Percentiles rank a stretch among this genome's conserved stretches.
Conservation (phyloP, 2,888 invertebrate genomes). For the Sphinx pinastri region DNA sequence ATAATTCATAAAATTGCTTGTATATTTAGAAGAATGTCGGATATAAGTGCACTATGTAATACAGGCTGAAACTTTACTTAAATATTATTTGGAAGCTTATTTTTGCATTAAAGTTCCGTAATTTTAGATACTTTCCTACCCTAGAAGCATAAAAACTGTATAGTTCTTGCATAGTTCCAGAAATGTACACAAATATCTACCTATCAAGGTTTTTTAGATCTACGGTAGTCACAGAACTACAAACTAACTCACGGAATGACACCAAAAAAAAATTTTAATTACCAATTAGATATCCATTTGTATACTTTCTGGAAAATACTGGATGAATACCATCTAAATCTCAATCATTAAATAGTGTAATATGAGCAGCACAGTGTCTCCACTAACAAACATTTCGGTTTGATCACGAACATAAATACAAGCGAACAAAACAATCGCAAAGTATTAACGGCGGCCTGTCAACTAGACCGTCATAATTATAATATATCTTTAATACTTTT, state of each 20-base stretch:
- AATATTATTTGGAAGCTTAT: conserved; percentile 8
- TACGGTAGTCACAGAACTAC: too few relatives aligned
- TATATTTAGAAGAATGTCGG: neutral
- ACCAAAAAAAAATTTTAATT: too few relatives aligned
- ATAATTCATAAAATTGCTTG: neutral
- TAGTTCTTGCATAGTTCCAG: too few relatives aligned
- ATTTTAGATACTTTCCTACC: neutral
- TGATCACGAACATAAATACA: neutral
- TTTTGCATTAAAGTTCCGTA: neutral
- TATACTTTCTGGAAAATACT: too few relatives aligned
- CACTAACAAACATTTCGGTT: neutral
- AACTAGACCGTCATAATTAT: neutral
- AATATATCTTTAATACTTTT: conserved; percentile 31
- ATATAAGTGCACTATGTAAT: neutral
- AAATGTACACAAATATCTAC: too few relatives aligned
- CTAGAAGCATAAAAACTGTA: neutral
- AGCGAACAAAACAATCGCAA: neutral
- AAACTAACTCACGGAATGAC: too few relatives aligned
- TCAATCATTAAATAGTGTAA: neutral
- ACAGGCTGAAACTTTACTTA: neutral
- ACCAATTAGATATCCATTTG: too few relatives aligned
- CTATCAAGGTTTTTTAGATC: too few relatives aligned
- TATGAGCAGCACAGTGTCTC: conserved; percentile 12
- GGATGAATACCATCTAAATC: neutral
- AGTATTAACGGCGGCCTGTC: neutral